Evolutionary conservation across 2,888 invertebrate species (phyloP).

Genomic region (Bombyx huttoni): DNA sequence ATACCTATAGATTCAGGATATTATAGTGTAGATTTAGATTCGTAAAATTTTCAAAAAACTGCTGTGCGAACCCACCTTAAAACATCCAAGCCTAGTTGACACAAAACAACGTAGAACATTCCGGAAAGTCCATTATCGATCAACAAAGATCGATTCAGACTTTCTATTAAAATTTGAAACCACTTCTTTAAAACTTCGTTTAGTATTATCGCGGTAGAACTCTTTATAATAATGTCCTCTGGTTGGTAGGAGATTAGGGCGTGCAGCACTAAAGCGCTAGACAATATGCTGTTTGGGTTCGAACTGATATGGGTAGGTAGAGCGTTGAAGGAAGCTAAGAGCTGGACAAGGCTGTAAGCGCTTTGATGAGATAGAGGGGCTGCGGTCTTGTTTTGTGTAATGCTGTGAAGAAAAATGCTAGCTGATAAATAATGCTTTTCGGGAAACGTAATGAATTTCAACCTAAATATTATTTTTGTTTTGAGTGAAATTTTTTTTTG

Average conservation of each 20-base stretch:
- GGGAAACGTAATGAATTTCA: neutral
- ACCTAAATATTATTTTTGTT: too few relatives aligned
- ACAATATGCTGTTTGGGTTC: slow-evolving; percentile 31
- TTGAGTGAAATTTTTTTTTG: too few relatives aligned
- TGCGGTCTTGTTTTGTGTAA: slow-evolving; percentile 31
- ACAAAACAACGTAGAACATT: slow-evolving; percentile 40
- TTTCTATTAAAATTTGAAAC: slow-evolving; percentile 34
- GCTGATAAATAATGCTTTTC: neutral
- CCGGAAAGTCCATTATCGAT: slow-evolving; percentile 27
- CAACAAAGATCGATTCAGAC: slow-evolving; percentile 40
- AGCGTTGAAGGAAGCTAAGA: slow-evolving; percentile 42
- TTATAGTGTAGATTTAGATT: neutral
- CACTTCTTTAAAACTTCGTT: slow-evolving; percentile 42
- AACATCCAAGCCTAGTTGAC: slow-evolving; percentile 41
- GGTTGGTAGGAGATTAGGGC: slow-evolving; percentile 52
- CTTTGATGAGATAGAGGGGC: slow-evolving; percentile 52
- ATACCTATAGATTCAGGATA: too few relatives aligned
- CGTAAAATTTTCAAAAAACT: too few relatives aligned
- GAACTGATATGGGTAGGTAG: slow-evolving; percentile 30
- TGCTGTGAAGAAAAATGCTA: slow-evolving; percentile 20
- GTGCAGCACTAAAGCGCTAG: slow-evolving; percentile 49
- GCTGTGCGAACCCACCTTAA: slow-evolving; percentile 26
- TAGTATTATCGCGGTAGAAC: slow-evolving; percentile 26
- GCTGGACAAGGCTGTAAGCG: slow-evolving; percentile 52
- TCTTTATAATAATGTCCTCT: slow-evolving; percentile 26